Evolutionary conservation across 1,140 invertebrate species (phyloP), one percentile per base, ranked within the genome.

Genomic region (Bombus affinis): DNA sequence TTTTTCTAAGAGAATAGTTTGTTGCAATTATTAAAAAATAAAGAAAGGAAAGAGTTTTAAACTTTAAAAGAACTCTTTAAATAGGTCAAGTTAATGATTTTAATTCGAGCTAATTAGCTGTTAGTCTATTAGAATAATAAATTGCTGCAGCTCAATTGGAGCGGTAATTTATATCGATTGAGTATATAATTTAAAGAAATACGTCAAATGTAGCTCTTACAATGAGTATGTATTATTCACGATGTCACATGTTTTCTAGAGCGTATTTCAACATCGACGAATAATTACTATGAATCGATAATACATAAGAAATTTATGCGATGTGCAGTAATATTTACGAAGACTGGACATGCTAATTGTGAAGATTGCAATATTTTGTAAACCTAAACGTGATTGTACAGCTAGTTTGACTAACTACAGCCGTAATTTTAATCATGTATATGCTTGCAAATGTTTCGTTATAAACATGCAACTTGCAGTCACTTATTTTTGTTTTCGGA

Each of bases 371-470:
- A 71, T 89, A 72, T 66, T 89, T 89, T 89, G 80, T 89, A 89
- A 89, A 89, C 74, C 28, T 80, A 77, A 86, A 86, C 73, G 47
- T 83, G 87, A 57, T 39, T 88, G 87, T 83, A 89, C 76, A 89
- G 72, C 82, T 78, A 80, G 68, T 72, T 85, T 70, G 81, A 72
- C 75, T 76, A 77, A 57, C 37, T 78, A 70, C 66, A 85, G 83
- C 78, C 77, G 10, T 78, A 77, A 78, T 89, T 72, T 81, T 74
- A 88, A 82, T 79, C 47, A 81, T 62, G 39, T 81, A 39, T 65
- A 76, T 81, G n/a, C 39, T 80, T 85, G 76, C n/a, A 88, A 81
- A 88, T 15, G 28, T 35, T 59, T 37, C 39, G 22, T 76, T 83
- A 32, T 83, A 42, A 25, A 78, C 35, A 37, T 44, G 42, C 42